Evolutionary conservation across 2,888 invertebrate species (phyloP).

Genomic region (Drosophila atroscutellata): DNA sequence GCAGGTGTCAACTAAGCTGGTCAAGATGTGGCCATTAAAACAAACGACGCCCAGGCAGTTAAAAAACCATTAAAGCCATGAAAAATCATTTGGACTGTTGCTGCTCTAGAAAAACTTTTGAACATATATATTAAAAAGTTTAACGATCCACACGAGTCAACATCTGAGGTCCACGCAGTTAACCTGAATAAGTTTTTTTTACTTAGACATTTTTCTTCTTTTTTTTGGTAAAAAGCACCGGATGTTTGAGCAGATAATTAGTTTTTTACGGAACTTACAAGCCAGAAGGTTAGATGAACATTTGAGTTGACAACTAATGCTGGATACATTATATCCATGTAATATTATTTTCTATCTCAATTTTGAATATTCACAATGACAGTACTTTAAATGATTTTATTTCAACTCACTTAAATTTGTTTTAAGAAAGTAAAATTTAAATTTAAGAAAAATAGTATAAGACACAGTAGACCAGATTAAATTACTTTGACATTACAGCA

Average conservation of each 20-base stretch:
- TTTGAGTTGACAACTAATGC: conserved; percentile 17
- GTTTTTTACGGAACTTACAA: conserved; percentile 37
- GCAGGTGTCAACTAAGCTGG: conserved; percentile 73
- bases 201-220: conserved; percentile 1
- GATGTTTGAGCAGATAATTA: conserved; percentile 61
- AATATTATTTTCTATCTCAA: background rate
- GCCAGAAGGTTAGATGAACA: conserved; percentile 19
- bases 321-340: background rate
- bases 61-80: conserved; percentile 59
- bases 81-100: conserved; percentile 41
- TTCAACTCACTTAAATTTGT: background rate
- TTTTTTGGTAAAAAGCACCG: conserved; percentile 48
- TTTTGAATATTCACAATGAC: background rate
- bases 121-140: conserved; percentile 55
- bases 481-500: background rate
- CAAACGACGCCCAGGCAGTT: conserved; percentile 57
- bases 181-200: conserved; percentile 45
- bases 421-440: too few species aligned
- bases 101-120: conserved; percentile 55
- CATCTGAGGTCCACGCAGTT: conserved; percentile 56
- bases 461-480: background rate
- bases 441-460: background rate
- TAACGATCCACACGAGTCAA: conserved; percentile 71
- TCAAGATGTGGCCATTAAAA: conserved; percentile 69
- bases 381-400: background rate